Conservation (phyloP, 2,888 invertebrate species). For the Caenorhabditis angaria region DNA sequence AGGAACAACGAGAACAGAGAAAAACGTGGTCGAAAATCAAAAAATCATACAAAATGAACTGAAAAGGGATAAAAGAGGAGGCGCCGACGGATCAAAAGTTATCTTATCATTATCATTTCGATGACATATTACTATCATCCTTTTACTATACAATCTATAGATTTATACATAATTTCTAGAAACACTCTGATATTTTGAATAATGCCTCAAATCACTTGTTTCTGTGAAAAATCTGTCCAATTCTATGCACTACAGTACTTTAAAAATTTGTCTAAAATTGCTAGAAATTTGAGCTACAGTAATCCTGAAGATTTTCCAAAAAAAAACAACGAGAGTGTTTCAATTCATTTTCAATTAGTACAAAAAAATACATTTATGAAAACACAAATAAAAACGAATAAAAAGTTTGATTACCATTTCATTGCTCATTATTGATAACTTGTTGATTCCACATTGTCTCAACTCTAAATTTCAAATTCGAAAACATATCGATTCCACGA, state of each 20-base stretch:
- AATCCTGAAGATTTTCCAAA: too few relatives aligned
- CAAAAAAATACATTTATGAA: neutral
- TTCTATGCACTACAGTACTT: too few relatives aligned
- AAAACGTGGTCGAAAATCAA: neutral
- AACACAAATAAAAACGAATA: neutral
- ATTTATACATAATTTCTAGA: neutral
- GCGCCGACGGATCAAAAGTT: slow-evolving; percentile 1
- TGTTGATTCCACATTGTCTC: neutral
- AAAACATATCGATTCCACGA: neutral
- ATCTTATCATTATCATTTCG: slow-evolving; percentile 2
- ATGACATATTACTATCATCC: neutral
- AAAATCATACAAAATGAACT: neutral
- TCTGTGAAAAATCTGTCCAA: too few relatives aligned
- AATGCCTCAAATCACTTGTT: too few relatives aligned
- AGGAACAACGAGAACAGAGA: neutral
- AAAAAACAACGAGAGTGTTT: too few relatives aligned
- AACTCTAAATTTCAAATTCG: neutral
- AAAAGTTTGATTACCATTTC: too few relatives aligned
- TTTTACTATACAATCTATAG: neutral
- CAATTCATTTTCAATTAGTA: too few relatives aligned
- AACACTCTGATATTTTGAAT: too few relatives aligned
- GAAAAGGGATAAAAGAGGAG: neutral
- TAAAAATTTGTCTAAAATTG: too few relatives aligned
- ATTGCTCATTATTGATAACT: neutral
- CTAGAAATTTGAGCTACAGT: too few relatives aligned